A percentile compares a stretch with the other conserved stretches of the same genome.
phyloP scores from a whole-genome alignment of 1,140 invertebrate genomes.

The Drosophila nigrodunni region DNA sequence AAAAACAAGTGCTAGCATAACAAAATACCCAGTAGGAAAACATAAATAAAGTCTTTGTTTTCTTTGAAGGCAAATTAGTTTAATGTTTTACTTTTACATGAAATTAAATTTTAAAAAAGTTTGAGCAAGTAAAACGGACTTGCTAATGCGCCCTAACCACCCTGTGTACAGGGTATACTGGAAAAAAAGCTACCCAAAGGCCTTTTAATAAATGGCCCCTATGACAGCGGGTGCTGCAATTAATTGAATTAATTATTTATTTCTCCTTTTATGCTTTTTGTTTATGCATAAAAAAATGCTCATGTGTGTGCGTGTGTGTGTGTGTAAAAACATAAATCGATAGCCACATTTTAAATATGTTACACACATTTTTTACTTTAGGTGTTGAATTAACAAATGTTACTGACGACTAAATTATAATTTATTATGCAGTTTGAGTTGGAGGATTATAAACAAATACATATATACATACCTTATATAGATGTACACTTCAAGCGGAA shows the following conservation, averaged over 20 bases:
- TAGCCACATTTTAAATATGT: not conserved
- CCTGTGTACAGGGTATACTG: not conserved
- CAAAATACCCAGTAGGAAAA: not conserved
- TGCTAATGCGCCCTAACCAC: too few species aligned
- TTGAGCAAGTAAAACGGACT: not conserved
- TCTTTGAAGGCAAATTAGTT: not conserved
- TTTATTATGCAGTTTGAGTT: constrained; percentile 33
- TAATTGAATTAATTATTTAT: constrained; percentile 73
- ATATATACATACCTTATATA: not conserved
- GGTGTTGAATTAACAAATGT: constrained; percentile 26
- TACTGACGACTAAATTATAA: constrained; percentile 1
- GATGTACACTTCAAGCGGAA: not conserved
- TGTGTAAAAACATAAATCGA: constrained; percentile 26
- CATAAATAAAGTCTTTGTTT: not conserved
- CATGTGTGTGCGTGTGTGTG: constrained; percentile 1
- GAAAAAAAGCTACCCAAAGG: constrained; percentile 35
- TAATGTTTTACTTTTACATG: too few species aligned
- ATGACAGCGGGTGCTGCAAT: constrained; percentile 28
- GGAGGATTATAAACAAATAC: constrained; percentile 3
- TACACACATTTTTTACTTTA: not conserved
- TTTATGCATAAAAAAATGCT: constrained; percentile 18
- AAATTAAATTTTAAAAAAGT: not conserved
- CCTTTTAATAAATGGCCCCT: constrained; percentile 48
- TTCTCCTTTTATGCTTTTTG: constrained; percentile 26
- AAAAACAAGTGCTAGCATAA: not conserved